Evolutionary conservation across 2,888 invertebrate species (phyloP).

Genomic region (Gymnosoma rotundatum): DNA sequence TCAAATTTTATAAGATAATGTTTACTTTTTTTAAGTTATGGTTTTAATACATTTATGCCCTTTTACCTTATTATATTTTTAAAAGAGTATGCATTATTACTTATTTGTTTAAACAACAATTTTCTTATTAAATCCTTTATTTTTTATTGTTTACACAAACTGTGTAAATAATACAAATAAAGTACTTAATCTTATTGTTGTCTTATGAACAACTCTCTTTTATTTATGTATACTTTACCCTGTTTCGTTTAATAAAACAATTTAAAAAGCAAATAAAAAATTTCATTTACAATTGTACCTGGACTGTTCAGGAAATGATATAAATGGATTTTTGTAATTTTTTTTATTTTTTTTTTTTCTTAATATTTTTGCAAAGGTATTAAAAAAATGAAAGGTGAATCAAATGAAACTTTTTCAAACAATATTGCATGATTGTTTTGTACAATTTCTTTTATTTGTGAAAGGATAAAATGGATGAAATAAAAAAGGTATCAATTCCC

Average conservation of each 20-base stretch:
- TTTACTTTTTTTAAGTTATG: no score
- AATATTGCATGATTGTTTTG: no score
- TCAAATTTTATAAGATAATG: no score
- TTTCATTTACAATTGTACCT: neutral
- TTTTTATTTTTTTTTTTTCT: neutral
- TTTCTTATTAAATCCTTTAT: neutral
- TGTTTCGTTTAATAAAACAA: neutral
- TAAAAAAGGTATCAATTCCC: no score
- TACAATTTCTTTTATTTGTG: no score
- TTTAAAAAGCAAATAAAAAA: neutral
- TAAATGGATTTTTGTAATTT: slow-evolving; percentile 57
- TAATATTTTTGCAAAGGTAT: no score
- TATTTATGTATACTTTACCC: neutral
- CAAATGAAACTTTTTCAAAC: no score
- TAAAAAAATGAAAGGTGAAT: no score
- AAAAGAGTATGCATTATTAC: neutral
- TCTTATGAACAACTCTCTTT: neutral
- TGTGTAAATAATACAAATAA: neutral
- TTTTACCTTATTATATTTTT: neutral
- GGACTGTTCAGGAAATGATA: slow-evolving; percentile 16
- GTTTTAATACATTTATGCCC: no score
- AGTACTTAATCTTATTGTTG: neutral
- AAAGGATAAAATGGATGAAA: no score
- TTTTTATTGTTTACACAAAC: neutral
- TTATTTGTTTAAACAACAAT: neutral